Evolutionary conservation across 2,797 vertebrate genomes (phyloP), one percentile per base, ranked within the genome.

Genomic region (Danionella dracula): DNA sequence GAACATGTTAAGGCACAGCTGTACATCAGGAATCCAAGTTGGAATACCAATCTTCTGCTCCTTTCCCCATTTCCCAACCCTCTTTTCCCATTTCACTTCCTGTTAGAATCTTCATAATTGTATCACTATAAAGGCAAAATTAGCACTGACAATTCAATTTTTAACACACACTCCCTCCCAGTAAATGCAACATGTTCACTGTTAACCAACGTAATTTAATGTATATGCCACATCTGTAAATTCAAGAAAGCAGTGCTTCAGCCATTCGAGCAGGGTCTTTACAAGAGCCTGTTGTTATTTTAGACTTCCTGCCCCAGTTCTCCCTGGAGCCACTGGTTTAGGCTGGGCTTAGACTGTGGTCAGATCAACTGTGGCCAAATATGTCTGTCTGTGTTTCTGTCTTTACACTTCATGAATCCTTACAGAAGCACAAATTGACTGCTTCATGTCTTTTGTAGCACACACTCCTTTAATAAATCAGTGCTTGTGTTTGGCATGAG

Each of bases 281-380:
- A 58, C 16, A 40, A 76, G 56, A 37, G 51, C 27, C 48, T 66
- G 37, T 54, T 45, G 56, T 70, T 58, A 56, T 66, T 70, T 73
- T 70, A 67, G 38, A 53, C 61, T 23, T 35, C 44, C 53, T 27
- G 34, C 38, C 21, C 61, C 5, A 10, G 10, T 21, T 59, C 31
- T 51, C 66, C 37, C 46, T 77, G 1, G 23, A 81, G 81, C 71
- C 54, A 59, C 73, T 80, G 75, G 84, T 84, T 82, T 87, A 84
- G 81, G 83, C 81, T 73, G 31, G 32, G 49, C 42, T 71, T 53
- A 70, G 7, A 42, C 16, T 78, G 79, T 20, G 71, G 81, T 86
- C 76, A 77, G 76, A 73, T 58, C 80, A 57, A 79, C 70, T 65
- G 53, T 58, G 59, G 72, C 76, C 75, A 74, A 59, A 80, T 77